A percentile compares a stretch with the other conserved stretches of the same genome.
These are phyloP conservation scores for Harlomillsia oculata DNA, from an alignment of 1,140 invertebrate species.

Conservation along the genomic window DNA sequence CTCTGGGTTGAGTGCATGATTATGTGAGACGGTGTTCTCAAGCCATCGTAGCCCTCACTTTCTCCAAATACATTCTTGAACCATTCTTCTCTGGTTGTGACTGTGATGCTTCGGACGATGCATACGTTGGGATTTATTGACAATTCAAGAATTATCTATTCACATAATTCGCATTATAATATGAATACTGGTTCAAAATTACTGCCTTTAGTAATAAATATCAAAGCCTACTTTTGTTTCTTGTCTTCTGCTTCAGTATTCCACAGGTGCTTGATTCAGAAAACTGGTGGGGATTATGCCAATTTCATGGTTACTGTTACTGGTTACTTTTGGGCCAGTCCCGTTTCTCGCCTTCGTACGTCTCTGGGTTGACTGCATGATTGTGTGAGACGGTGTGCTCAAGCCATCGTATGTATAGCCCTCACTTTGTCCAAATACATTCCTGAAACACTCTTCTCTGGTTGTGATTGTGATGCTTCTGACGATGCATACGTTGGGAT, in stretches of 20 bases:
- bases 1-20: constrained; percentile 98
- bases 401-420: constrained; percentile 89
- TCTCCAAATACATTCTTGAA: constrained; percentile 83
- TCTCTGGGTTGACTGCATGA: constrained; percentile 96
- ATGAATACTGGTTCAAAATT: no score
- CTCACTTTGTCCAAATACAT: constrained; percentile 88
- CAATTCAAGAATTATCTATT: no score
- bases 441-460: constrained; percentile 80
- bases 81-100: constrained; percentile 81
- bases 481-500: no score
- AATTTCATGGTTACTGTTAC: constrained; percentile 95
- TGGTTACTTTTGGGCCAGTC: no score
- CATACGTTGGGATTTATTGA: no score
- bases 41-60: constrained; percentile 88
- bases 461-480: no score
- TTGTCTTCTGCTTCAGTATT: constrained; percentile 12
- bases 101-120: no score
- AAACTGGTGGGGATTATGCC: constrained; percentile 89
- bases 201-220: constrained; percentile 77
- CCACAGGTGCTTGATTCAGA: constrained; percentile 74
- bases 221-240: no score
- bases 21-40: constrained; percentile 86
- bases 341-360: constrained; percentile 87
- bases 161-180: no score
- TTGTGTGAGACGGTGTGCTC: constrained; percentile 88